Conservation (phyloP, 1,140 invertebrate genomes). For the Tetramorium simillimum region DNA sequence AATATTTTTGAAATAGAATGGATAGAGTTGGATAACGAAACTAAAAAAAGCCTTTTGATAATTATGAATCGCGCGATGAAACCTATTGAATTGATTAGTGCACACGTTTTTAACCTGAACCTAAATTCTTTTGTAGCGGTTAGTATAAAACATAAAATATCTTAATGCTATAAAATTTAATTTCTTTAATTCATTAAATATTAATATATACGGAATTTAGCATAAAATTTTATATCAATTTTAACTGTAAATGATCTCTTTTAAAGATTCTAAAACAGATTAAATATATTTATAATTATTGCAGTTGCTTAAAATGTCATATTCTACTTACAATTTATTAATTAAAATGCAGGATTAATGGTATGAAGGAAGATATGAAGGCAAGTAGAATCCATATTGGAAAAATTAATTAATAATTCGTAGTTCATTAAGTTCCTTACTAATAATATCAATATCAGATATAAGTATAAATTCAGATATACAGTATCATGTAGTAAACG, state of each 20-base stretch:
- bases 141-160: slow-evolving; percentile 15
- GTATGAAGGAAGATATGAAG: background rate
- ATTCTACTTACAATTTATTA: background rate
- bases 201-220: background rate
- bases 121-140: slow-evolving; percentile 69
- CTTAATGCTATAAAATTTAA: background rate
- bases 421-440: no score
- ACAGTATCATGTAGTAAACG: no score
- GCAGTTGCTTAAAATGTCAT: background rate
- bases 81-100: slow-evolving; percentile 60
- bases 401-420: no score
- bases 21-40: slow-evolving; percentile 42
- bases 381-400: no score
- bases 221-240: background rate
- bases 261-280: background rate
- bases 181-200: background rate
- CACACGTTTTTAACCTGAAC: slow-evolving; percentile 52
- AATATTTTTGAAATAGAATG: slow-evolving; percentile 65
- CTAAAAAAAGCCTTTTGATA: slow-evolving; percentile 54
- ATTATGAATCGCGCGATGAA: slow-evolving; percentile 63
- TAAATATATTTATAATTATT: background rate
- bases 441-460: no score
- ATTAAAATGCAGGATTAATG: background rate
- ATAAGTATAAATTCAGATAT: no score
- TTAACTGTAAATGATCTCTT: background rate